Evolutionary conservation across 1,140 invertebrate genomes (phyloP).

Genomic region (Metopolophium dirhodum): DNA sequence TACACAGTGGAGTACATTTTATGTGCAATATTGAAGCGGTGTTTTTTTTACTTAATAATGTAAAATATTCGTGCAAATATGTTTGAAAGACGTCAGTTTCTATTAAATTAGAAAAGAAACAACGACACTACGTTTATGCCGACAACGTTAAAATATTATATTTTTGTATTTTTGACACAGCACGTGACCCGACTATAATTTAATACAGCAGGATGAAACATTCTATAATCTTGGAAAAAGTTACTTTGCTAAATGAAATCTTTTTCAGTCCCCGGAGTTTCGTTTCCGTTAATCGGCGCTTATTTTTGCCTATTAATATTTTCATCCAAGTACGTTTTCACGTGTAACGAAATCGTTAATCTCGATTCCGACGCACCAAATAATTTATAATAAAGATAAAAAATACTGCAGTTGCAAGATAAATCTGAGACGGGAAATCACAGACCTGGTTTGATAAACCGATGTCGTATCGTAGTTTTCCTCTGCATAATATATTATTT

Average conservation of each 20-base stretch:
- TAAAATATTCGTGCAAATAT: neutral
- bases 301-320: neutral
- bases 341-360: neutral
- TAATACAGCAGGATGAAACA: neutral
- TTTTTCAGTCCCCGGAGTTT: neutral
- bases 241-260: neutral
- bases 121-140: neutral
- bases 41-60: neutral
- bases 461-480: too few relatives aligned
- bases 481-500: too few relatives aligned
- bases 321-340: neutral
- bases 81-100: neutral
- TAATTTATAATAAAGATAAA: neutral
- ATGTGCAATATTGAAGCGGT: neutral
- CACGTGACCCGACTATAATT: neutral
- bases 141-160: neutral
- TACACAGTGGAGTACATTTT: neutral
- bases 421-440: neutral
- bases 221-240: slow-evolving; percentile 6
- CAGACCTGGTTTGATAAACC: too few relatives aligned
- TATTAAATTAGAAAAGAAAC: neutral
- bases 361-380: neutral
- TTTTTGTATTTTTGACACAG: neutral
- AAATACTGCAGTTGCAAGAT: neutral
- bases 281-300: neutral